Evolutionary conservation across 2,888 invertebrate species (phyloP).

Genomic region (Chrysolina americana): DNA sequence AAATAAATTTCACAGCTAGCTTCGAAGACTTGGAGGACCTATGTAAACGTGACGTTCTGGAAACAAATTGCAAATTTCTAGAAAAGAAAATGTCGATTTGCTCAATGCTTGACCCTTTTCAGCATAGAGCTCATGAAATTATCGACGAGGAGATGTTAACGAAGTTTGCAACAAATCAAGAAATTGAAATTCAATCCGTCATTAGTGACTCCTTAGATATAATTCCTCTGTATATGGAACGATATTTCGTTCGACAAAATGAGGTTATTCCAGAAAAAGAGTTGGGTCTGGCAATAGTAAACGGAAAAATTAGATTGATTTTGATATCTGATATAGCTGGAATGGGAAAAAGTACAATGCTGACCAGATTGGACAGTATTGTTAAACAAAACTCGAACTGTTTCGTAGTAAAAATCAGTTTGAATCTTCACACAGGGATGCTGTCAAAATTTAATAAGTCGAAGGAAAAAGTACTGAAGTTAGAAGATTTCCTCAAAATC

Average conservation of each 20-base stretch:
- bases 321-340: constrained; percentile 29
- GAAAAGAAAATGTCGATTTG: neutral
- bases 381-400: constrained; percentile 1
- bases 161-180: neutral
- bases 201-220: neutral
- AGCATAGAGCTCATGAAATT: neutral
- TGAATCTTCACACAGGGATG: constrained; percentile 21
- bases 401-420: constrained; percentile 29
- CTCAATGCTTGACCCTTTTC: neutral
- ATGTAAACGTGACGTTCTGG: neutral
- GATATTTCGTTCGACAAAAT: constrained; percentile 1
- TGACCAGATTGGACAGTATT: constrained; percentile 4
- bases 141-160: neutral
- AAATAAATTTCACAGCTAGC: neutral
- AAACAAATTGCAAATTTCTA: neutral
- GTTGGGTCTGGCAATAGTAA: neutral
- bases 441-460: constrained; percentile 4
- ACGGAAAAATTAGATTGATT: constrained; percentile 15
- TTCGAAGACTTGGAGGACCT: neutral
- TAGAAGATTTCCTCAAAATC: constrained; percentile 21
- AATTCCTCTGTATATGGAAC: neutral
- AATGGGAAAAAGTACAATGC: constrained; percentile 32
- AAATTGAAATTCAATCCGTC: neutral
- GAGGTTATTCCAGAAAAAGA: constrained; percentile 4
- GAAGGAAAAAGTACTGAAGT: neutral